These are phyloP conservation scores for Latrodectus elegans DNA, from an alignment of 2,888 invertebrate genomes.

Conservation along the genomic window DNA sequence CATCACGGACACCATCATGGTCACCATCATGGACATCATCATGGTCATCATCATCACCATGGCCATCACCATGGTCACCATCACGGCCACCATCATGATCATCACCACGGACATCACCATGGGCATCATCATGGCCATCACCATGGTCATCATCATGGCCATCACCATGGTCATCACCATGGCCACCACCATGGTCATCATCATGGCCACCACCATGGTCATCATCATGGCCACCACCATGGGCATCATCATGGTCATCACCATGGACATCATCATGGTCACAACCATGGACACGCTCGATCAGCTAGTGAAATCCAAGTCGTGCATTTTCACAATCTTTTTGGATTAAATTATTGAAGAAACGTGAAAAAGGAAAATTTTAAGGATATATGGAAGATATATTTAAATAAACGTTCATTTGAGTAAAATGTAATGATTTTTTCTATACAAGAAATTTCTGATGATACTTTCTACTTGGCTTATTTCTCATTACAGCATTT, in stretches of 20 bases:
- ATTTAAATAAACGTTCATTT: too few species aligned
- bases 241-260: constrained; percentile 38
- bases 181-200: constrained; percentile 47
- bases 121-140: constrained; percentile 41
- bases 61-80: constrained; percentile 45
- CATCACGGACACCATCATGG: constrained; percentile 57
- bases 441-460: too few species aligned
- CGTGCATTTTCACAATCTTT: constrained; percentile 52
- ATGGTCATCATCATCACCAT: constrained; percentile 47
- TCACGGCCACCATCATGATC: constrained; percentile 56
- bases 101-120: constrained; percentile 61
- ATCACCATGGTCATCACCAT: constrained; percentile 33
- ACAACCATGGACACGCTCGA: constrained; percentile 15
- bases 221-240: constrained; percentile 42
- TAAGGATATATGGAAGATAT: too few species aligned
- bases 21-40: constrained; percentile 44
- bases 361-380: neutral
- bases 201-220: constrained; percentile 39
- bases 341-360: constrained; percentile 50
- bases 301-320: constrained; percentile 41
- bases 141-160: constrained; percentile 28
- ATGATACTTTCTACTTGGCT: too few species aligned
- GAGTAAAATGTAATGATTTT: too few species aligned
- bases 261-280: constrained; percentile 37
- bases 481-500: too few species aligned